Evolutionary conservation across 2,888 invertebrate species (phyloP).

Genomic region (Campaea margaritaria): DNA sequence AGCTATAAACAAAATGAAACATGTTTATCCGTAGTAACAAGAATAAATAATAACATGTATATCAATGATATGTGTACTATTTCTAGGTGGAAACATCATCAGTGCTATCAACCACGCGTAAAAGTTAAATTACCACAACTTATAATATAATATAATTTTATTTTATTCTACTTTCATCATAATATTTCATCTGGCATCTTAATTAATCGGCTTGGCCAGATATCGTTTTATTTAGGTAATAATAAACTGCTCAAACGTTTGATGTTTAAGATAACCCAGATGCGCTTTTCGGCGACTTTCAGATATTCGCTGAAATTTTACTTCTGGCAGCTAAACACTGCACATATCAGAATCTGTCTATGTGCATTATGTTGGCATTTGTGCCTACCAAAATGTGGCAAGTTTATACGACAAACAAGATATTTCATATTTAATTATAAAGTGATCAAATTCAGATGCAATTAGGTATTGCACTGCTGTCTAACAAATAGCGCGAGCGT

Average conservation of each 20-base stretch:
- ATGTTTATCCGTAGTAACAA: no score
- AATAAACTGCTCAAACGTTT: slow-evolving; percentile 6
- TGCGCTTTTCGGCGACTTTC: not conserved
- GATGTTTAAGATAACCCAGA: not conserved
- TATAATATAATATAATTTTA: no score
- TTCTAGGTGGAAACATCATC: no score
- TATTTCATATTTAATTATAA: slow-evolving; percentile 31
- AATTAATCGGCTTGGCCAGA: not conserved
- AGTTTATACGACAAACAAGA: not conserved
- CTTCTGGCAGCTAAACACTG: not conserved
- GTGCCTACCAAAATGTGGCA: not conserved
- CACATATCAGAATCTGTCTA: no score
- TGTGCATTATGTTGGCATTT: no score
- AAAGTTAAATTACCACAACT: not conserved
- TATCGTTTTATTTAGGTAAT: not conserved
- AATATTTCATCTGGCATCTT: not conserved
- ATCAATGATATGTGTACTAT: no score
- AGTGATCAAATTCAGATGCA: slow-evolving; percentile 31
- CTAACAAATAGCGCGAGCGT: slow-evolving; percentile 33
- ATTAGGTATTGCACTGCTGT: slow-evolving; percentile 36
- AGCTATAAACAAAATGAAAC: no score
- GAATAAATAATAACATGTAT: no score
- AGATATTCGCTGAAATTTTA: not conserved
- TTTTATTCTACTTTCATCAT: not conserved
- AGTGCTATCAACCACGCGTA: no score